A percentile compares a stretch with the other conserved stretches of the same genome.
These are phyloP conservation scores for Psephotus haematonotus DNA, from an alignment of 2,113 vertebrate species.

Conservation along the genomic window DNA sequence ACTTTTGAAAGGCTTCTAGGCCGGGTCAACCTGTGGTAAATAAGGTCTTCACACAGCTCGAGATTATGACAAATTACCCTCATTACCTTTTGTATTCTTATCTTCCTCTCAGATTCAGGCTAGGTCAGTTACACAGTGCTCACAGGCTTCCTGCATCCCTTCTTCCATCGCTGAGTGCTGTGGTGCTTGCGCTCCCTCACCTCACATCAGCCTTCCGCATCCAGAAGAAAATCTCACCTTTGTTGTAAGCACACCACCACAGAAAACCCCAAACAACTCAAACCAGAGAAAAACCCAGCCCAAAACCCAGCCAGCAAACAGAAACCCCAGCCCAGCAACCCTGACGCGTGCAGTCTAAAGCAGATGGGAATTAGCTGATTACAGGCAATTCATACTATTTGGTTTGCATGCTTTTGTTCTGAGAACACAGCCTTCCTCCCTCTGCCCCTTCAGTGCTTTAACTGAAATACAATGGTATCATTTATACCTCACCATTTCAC, in stretches of 20 bases:
- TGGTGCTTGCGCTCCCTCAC: not conserved
- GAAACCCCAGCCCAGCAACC: not conserved
- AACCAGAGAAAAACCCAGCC: not conserved
- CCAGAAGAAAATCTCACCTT: not conserved
- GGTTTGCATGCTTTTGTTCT: not conserved
- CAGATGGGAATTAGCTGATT: not conserved
- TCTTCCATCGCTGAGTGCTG: not conserved
- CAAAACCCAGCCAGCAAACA: not conserved
- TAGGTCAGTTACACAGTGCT: not conserved
- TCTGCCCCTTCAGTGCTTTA: not conserved
- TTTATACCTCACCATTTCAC: not conserved
- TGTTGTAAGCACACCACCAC: not conserved
- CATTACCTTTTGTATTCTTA: not conserved
- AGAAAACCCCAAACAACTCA: not conserved
- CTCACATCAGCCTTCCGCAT: not conserved
- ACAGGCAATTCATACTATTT: not conserved
- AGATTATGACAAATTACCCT: constrained; percentile 1
- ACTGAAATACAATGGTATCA: not conserved
- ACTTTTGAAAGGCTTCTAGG: not conserved
- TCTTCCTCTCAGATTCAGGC: not conserved
- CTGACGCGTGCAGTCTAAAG: not conserved
- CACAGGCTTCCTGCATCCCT: not conserved
- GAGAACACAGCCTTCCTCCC: not conserved
- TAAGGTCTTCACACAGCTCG: not conserved
- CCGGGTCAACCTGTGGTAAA: constrained; percentile 1